Conservation (phyloP, 1,140 invertebrate genomes). For the Marisa cornuarietis region DNA sequence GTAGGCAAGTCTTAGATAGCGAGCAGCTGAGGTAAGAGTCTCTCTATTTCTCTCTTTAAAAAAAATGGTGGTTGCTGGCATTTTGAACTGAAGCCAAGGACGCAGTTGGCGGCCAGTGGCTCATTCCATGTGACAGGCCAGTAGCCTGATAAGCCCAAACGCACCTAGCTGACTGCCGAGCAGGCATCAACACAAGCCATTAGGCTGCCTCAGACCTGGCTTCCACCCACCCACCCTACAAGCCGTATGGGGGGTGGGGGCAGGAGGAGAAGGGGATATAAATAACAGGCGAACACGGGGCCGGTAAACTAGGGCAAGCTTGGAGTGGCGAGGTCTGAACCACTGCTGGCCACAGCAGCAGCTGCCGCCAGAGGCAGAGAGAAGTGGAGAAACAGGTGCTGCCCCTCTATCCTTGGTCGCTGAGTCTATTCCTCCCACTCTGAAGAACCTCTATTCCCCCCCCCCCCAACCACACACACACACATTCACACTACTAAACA, state of each 20-base stretch:
- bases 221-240: too few species aligned
- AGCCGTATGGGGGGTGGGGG: too few species aligned
- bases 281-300: background rate
- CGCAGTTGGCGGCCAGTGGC: slow-evolving; percentile 9
- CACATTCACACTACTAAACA: too few species aligned
- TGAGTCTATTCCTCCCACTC: too few species aligned
- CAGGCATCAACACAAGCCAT: slow-evolving; percentile 2
- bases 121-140: slow-evolving; percentile 15
- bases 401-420: too few species aligned
- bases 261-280: background rate
- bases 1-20: background rate
- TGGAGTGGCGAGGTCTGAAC: slow-evolving; percentile 2
- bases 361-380: too few species aligned
- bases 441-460: too few species aligned
- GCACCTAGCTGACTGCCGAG: slow-evolving; percentile 10
- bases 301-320: slow-evolving; percentile 1
- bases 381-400: too few species aligned
- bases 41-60: background rate
- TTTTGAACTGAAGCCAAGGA: slow-evolving; percentile 15
- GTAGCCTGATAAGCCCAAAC: slow-evolving; percentile 12
- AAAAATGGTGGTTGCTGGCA: slow-evolving; percentile 7
- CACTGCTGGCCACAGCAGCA: background rate
- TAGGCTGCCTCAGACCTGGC: background rate
- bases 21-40: background rate
- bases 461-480: too few species aligned